Evolutionary conservation across 1,140 invertebrate genomes (phyloP).

Genomic region (Aphis gossypii): DNA sequence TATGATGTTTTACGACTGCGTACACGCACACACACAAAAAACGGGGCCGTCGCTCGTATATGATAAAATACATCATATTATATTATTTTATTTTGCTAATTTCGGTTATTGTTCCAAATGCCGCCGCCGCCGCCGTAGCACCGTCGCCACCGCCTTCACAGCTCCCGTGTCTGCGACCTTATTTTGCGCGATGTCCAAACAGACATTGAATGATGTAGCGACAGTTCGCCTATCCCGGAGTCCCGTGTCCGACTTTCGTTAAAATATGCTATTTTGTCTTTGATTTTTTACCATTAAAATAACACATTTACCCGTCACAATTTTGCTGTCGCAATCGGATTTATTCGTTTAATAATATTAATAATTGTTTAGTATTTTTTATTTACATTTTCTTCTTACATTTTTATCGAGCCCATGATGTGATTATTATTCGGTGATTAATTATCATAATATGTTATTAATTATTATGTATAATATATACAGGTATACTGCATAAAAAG

Average conservation of each 20-base stretch:
- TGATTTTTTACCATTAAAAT: too few relatives aligned
- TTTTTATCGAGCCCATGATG: too few relatives aligned
- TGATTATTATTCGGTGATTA: too few relatives aligned
- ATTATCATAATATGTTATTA: too few relatives aligned
- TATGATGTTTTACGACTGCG: not conserved
- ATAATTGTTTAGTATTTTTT: too few relatives aligned
- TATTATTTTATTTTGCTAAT: not conserved
- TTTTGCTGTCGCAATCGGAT: not conserved
- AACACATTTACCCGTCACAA: too few relatives aligned
- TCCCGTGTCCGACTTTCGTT: too few relatives aligned
- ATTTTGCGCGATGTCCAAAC: not conserved
- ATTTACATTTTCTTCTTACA: not conserved
- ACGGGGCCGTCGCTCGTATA: not conserved
- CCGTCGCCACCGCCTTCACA: not conserved
- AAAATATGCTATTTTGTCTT: too few relatives aligned
- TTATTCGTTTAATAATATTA: not conserved
- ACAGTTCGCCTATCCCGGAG: too few relatives aligned
- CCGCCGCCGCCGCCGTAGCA: not conserved
- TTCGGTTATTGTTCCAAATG: conserved; percentile 27
- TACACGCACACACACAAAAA: not conserved
- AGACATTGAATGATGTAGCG: too few relatives aligned
- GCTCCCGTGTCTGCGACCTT: not conserved
- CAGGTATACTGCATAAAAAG: too few relatives aligned
- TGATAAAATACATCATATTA: not conserved
- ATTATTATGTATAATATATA: too few relatives aligned